phyloP scores from a whole-genome alignment of 1,140 invertebrate genomes.

The Oncopodura yosiiana region DNA sequence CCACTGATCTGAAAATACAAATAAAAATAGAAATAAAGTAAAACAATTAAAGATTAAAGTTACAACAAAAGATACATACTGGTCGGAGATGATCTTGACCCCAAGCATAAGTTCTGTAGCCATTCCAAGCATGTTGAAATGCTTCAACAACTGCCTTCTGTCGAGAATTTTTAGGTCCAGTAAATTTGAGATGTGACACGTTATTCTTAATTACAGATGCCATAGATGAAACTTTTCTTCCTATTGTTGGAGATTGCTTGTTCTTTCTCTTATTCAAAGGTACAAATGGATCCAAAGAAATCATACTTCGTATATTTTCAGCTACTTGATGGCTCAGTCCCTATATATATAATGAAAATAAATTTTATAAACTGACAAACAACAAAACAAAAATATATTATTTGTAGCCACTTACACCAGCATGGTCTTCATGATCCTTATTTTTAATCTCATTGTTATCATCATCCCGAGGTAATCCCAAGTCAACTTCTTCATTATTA shows the following conservation, averaged over 20 bases:
- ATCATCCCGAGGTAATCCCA: no score
- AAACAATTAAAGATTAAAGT: no score
- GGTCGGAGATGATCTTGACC: slow-evolving; percentile 88
- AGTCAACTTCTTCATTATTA: no score
- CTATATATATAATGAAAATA: no score
- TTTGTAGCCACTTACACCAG: no score
- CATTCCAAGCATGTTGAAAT: slow-evolving; percentile 83
- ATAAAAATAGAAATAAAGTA: no score
- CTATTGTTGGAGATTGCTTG: neutral
- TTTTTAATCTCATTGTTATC: no score
- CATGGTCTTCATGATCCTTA: no score
- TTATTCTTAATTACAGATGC: neutral
- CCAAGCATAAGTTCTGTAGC: slow-evolving; percentile 85
- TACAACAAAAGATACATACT: no score
- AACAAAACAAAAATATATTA: no score
- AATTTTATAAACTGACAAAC: no score
- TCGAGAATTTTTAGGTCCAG: slow-evolving; percentile 60
- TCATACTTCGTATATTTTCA: slow-evolving; percentile 31
- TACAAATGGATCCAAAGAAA: slow-evolving; percentile 32
- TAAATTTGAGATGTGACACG: slow-evolving; percentile 12
- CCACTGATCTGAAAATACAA: no score
- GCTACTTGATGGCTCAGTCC: slow-evolving; percentile 16
- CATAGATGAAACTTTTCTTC: neutral
- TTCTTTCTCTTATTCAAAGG: slow-evolving; percentile 9
- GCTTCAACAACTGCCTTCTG: slow-evolving; percentile 74